These are phyloP conservation scores for Cololabis saira DNA, from an alignment of 2,113 vertebrate genomes.

Conservation along the genomic window DNA sequence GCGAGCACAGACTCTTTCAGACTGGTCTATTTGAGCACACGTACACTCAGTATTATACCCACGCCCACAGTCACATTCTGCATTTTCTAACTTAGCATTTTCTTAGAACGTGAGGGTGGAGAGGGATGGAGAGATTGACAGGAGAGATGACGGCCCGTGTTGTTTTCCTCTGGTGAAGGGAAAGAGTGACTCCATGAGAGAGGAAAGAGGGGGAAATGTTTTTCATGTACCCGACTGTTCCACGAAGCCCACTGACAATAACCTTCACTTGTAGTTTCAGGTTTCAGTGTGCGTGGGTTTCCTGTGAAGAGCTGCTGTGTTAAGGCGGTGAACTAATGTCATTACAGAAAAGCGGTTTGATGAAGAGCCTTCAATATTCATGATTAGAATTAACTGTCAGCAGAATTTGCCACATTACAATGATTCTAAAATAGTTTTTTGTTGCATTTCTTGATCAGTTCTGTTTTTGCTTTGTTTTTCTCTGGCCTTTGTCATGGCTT, in stretches of 20 bases:
- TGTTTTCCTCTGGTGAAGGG: slow-evolving; percentile 67
- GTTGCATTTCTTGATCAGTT: neutral
- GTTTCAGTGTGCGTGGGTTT: slow-evolving; percentile 44
- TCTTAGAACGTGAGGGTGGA: slow-evolving; percentile 41
- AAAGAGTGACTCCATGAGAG: slow-evolving; percentile 70
- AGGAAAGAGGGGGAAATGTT: slow-evolving; percentile 67
- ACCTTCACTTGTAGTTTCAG: slow-evolving; percentile 50
- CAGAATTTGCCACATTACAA: neutral
- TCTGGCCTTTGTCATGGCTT: no score
- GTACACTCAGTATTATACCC: slow-evolving; percentile 51
- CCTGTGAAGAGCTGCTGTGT: slow-evolving; percentile 48
- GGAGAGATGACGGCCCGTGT: slow-evolving; percentile 64
- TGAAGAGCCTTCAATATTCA: slow-evolving; percentile 1
- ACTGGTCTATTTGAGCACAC: slow-evolving; percentile 61
- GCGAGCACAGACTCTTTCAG: slow-evolving; percentile 47
- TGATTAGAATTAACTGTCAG: slow-evolving; percentile 2
- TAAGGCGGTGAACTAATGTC: slow-evolving; percentile 34
- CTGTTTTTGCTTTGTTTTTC: neutral
- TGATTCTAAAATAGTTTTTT: neutral
- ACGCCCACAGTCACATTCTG: slow-evolving; percentile 62
- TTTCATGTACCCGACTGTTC: slow-evolving; percentile 50
- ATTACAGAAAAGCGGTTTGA: slow-evolving; percentile 26
- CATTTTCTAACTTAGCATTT: slow-evolving; percentile 48
- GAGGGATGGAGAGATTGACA: slow-evolving; percentile 41
- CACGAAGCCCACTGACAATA: slow-evolving; percentile 53